phyloP scores from a whole-genome alignment of 2,113 vertebrate genomes.

The Psittacara wagleri region DNA sequence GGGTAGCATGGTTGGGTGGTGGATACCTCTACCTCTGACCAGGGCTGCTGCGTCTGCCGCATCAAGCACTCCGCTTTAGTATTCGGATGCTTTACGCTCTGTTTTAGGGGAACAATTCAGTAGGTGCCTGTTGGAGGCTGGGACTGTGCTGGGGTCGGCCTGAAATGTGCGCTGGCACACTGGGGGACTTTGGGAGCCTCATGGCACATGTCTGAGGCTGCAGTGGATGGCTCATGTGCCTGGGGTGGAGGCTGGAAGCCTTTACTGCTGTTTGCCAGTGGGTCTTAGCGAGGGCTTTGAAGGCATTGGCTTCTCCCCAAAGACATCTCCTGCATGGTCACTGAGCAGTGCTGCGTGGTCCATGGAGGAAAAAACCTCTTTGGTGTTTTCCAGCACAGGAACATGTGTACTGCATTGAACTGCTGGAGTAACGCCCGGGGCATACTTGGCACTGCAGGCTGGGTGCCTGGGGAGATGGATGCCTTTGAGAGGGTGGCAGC shows the following conservation, averaged over 20 bases:
- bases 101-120: neutral
- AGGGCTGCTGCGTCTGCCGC: neutral
- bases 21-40: neutral
- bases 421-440: neutral
- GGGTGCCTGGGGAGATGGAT: neutral
- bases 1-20: neutral
- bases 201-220: neutral
- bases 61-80: neutral
- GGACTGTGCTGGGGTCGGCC: neutral
- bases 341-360: neutral
- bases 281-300: neutral
- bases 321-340: neutral
- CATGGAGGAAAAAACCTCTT: neutral
- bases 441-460: neutral
- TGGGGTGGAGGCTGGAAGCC: neutral
- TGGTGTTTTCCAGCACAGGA: neutral
- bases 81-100: neutral
- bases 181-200: neutral
- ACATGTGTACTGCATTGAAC: rapidly evolving
- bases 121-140: neutral
- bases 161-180: neutral
- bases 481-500: neutral
- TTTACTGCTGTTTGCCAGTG: neutral
- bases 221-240: neutral
- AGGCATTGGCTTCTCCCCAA: neutral